These are phyloP conservation scores for Brachionus angularis DNA, from an alignment of 1,140 invertebrate genomes.

Conservation along the genomic window DNA sequence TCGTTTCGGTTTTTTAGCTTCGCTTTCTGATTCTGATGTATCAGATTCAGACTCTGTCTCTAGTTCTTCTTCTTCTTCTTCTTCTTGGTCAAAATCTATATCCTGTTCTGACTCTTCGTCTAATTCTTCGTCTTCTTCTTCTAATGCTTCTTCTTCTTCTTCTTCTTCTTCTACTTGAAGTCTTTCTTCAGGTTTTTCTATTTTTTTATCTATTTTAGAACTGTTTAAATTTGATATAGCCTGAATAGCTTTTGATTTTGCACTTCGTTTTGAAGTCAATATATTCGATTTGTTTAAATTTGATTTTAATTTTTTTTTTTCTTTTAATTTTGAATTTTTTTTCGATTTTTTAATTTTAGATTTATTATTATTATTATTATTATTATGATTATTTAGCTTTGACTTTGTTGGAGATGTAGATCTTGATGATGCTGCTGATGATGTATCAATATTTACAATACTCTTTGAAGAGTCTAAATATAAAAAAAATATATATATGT, in stretches of 20 bases:
- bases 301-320: not conserved
- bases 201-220: slow-evolving; percentile 17
- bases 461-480: too few relatives aligned
- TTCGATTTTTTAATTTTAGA: slow-evolving; percentile 5
- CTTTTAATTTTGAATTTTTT: slow-evolving; percentile 6
- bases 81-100: slow-evolving; percentile 11
- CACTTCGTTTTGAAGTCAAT: slow-evolving; percentile 1
- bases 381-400: too few relatives aligned
- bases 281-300: not conserved
- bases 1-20: slow-evolving; percentile 32
- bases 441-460: too few relatives aligned
- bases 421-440: too few relatives aligned
- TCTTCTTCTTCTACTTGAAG: not conserved
- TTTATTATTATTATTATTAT: too few relatives aligned
- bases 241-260: slow-evolving; percentile 19
- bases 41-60: slow-evolving; percentile 7
- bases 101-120: too few relatives aligned
- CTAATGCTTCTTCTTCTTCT: not conserved
- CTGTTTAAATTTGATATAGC: slow-evolving; percentile 14
- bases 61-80: not conserved
- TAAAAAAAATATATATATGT: too few relatives aligned
- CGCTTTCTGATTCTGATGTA: not conserved
- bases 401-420: too few relatives aligned
- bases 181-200: slow-evolving; percentile 4
- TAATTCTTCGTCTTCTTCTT: slow-evolving; percentile 13